Conservation (phyloP, 2,113 vertebrate genomes). For the Junco hyemalis region DNA sequence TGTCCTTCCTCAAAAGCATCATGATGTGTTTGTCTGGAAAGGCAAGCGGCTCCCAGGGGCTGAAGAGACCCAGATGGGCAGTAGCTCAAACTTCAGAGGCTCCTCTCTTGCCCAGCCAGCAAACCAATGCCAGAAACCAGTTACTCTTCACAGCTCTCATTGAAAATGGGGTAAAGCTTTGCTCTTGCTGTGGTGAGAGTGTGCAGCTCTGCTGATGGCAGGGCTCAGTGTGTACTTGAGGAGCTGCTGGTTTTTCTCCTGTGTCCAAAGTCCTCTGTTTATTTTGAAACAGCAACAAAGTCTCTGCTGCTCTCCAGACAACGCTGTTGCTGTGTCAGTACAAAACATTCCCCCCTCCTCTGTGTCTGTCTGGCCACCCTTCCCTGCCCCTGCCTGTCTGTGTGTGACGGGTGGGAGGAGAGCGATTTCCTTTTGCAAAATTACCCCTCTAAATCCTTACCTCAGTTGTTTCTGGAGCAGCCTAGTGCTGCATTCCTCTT, state of each 20-base stretch:
- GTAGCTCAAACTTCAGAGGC: background rate
- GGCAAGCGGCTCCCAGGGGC: fast-evolving
- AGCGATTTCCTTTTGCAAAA: background rate
- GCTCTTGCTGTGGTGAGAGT: background rate
- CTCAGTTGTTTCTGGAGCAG: conserved; percentile 15
- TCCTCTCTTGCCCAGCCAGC: background rate
- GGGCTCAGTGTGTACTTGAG: fast-evolving
- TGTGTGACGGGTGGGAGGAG: background rate
- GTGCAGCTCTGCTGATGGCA: background rate
- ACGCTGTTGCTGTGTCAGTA: fast-evolving
- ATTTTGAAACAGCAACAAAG: conserved; percentile 12
- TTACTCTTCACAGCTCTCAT: background rate
- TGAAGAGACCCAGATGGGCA: background rate
- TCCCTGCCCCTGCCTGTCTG: conserved; percentile 1
- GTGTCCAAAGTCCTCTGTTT: background rate
- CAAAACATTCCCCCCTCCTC: background rate
- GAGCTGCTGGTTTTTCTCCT: background rate
- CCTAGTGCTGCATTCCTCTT: background rate
- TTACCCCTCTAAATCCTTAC: background rate
- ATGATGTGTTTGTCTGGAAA: background rate
- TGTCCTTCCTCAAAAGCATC: background rate
- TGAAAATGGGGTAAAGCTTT: background rate
- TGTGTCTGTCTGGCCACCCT: background rate
- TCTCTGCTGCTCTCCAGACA: conserved; percentile 4
- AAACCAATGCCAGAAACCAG: background rate